A percentile compares a stretch with the other conserved stretches of the same genome.
These are phyloP conservation scores for Rhimphoctona megacephalus DNA, from an alignment of 2,888 invertebrate genomes.

Conservation along the genomic window DNA sequence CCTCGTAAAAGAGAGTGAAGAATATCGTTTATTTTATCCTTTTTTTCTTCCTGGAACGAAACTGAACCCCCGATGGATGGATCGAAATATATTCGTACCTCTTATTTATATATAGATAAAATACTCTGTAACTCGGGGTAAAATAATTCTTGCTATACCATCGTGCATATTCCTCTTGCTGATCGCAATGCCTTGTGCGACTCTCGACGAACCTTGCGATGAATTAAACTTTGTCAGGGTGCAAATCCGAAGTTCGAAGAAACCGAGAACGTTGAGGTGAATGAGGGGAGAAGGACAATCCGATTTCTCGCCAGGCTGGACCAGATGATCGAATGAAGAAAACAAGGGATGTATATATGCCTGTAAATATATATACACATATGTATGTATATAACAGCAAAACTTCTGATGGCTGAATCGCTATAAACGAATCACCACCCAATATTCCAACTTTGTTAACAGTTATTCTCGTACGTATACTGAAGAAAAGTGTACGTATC, in stretches of 20 bases:
- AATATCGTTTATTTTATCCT: not conserved
- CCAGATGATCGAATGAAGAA: conserved; percentile 33
- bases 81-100: not conserved
- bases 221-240: conserved; percentile 66
- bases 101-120: not conserved
- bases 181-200: conserved; percentile 25
- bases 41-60: not conserved
- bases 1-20: not conserved
- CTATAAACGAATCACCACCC: conserved; percentile 40
- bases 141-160: not conserved
- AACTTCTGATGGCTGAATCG: conserved; percentile 51
- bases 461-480: conserved; percentile 31
- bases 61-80: not conserved
- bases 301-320: conserved; percentile 43
- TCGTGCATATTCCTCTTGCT: not conserved
- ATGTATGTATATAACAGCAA: not conserved
- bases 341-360: conserved; percentile 15
- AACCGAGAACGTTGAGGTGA: conserved; percentile 24
- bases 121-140: not conserved
- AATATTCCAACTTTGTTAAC: conserved; percentile 36
- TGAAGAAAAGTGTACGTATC: not conserved
- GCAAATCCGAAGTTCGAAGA: conserved; percentile 61
- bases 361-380: conserved; percentile 18
- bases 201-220: conserved; percentile 48
- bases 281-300: conserved; percentile 55